phyloP scores from a whole-genome alignment of 2,888 invertebrate species.

The Melanostoma mellinum region DNA sequence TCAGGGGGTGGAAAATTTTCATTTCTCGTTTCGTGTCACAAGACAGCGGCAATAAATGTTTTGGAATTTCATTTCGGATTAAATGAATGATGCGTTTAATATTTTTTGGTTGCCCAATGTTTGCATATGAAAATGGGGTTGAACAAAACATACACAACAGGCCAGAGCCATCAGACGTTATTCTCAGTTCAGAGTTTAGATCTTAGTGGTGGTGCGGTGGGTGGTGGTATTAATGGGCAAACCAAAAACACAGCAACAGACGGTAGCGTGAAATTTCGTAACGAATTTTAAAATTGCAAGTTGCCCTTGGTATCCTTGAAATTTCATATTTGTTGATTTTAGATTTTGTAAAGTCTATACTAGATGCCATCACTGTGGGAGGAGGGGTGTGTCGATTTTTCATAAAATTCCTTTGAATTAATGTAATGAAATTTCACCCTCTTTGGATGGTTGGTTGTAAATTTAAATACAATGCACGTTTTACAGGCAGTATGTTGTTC shows the following conservation, averaged over 20 bases:
- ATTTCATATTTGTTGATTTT: slow-evolving; percentile 70
- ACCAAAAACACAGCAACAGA: slow-evolving; percentile 43
- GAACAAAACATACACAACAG: not conserved
- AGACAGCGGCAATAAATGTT: slow-evolving; percentile 71
- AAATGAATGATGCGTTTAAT: slow-evolving; percentile 72
- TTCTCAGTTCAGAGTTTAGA: too few species aligned
- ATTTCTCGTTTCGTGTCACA: slow-evolving; percentile 25
- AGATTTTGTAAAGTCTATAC: slow-evolving; percentile 21
- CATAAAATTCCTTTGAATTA: slow-evolving; percentile 61
- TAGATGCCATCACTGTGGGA: slow-evolving; percentile 43
- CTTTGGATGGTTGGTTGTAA: slow-evolving; percentile 27
- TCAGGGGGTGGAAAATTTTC: slow-evolving; percentile 47
- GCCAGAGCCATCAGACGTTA: not conserved
- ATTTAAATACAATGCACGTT: slow-evolving; percentile 30
- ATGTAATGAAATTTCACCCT: slow-evolving; percentile 67
- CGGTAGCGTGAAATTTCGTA: slow-evolving; percentile 72
- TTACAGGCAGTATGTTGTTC: slow-evolving; percentile 14
- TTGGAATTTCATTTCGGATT: slow-evolving; percentile 70
- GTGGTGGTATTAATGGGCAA: slow-evolving; percentile 63
- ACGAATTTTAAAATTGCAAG: slow-evolving; percentile 68
- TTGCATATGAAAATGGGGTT: slow-evolving; percentile 53
- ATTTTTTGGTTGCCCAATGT: slow-evolving; percentile 63
- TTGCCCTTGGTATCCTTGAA: slow-evolving; percentile 34
- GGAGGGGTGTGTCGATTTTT: slow-evolving; percentile 23
- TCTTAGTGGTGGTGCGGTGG: not conserved